Conservation (phyloP, 2,113 vertebrate species). For the Phocoena sinus region DNA sequence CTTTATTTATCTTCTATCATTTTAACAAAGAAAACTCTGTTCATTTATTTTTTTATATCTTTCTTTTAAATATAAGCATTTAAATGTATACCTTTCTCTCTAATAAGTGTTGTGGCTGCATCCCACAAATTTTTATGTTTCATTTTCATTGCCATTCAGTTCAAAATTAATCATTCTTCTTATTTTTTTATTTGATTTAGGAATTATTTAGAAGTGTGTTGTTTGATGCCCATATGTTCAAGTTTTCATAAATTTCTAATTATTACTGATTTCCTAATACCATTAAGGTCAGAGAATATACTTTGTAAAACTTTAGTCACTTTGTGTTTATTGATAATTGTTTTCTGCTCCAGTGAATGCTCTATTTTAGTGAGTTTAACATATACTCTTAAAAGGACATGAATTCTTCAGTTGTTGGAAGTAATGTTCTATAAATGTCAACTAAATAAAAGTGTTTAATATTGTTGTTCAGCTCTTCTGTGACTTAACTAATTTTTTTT, state of each 20-base stretch:
- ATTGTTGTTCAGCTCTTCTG: not conserved
- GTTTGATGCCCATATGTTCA: not conserved
- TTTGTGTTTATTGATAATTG: not conserved
- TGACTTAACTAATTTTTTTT: not conserved
- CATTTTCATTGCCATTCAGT: not conserved
- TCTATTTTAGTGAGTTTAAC: not conserved
- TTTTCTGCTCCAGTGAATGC: not conserved
- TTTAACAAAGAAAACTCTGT: not conserved
- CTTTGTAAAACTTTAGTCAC: not conserved
- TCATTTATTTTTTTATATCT: not conserved
- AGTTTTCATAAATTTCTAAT: not conserved
- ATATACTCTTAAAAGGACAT: not conserved
- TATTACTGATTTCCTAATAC: not conserved
- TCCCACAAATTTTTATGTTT: no score
- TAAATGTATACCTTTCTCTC: not conserved
- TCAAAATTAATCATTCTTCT: not conserved
- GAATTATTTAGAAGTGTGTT: not conserved
- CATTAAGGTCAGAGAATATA: not conserved
- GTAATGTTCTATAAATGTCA: not conserved
- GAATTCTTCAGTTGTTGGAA: not conserved
- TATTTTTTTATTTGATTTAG: not conserved
- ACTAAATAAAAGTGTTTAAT: not conserved
- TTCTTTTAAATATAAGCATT: not conserved
- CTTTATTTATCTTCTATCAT: not conserved
- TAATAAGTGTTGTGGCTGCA: not conserved